Percentiles rank a stretch among this genome's conserved stretches.
Conservation (phyloP, 2,888 invertebrate genomes). For the Drosophila neutralis region DNA sequence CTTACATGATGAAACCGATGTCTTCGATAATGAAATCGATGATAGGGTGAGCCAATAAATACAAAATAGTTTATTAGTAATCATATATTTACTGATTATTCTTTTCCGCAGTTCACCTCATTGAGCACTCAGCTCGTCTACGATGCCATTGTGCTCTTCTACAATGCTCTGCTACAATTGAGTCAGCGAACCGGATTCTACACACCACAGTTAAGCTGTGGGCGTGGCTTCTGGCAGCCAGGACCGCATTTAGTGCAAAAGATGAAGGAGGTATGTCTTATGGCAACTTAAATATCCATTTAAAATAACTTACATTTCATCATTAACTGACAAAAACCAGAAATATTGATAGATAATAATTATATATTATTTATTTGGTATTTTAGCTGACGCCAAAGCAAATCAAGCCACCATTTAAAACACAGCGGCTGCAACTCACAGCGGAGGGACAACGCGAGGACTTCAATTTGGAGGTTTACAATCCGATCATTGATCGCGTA, state of each 20-base stretch:
- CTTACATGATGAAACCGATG: slow-evolving; percentile 72
- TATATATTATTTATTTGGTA: too few species aligned
- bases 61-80: neutral
- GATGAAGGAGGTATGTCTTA: slow-evolving; percentile 86
- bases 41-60: slow-evolving; percentile 42
- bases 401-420: slow-evolving; percentile 87
- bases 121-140: slow-evolving; percentile 89
- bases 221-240: slow-evolving; percentile 85
- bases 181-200: slow-evolving; percentile 54
- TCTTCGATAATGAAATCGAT: slow-evolving; percentile 61
- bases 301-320: neutral
- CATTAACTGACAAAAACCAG: neutral
- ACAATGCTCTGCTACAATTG: slow-evolving; percentile 89
- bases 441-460: slow-evolving; percentile 87
- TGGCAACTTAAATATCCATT: neutral
- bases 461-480: slow-evolving; percentile 86
- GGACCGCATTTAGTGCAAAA: slow-evolving; percentile 88
- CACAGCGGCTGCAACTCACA: slow-evolving; percentile 86
- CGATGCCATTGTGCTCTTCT: slow-evolving; percentile 96
- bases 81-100: neutral
- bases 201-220: slow-evolving; percentile 72
- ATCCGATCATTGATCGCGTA: slow-evolving; percentile 82
- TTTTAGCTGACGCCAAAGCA: slow-evolving; percentile 87
- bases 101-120: slow-evolving; percentile 50
- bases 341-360: neutral